Base-by-base conservation (phyloP, 2,113 vertebrate genomes). In the Acinonyx jubatus region DNA sequence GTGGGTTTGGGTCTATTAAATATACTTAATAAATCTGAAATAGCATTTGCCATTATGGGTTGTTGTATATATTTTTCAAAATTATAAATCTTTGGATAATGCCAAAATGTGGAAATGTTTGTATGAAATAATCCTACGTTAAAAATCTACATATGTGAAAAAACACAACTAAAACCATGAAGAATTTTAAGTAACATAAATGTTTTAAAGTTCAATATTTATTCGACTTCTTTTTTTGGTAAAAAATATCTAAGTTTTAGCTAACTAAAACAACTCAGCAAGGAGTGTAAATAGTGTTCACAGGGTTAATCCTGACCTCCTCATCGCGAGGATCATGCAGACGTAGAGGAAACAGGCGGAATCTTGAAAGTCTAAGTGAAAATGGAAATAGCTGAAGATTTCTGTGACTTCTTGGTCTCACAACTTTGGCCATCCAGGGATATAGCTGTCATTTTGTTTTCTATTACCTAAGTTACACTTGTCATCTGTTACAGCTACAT, bases 401-500 rank as follows among this genome's bases (percentile, higher is more conserved):
- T 63, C 85, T 86, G 13, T 69, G 38, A 91, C 45, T 69, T 89
- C 41, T 90, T 52, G 33, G 0, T 73, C 41, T 94, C 48, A 52
- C 50, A 27, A 50, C 63, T 68, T 48, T 90, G 68, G 48, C 36
- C 78, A 71, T 45, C 38, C 76, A 61, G 78, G 61, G 48, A 88
- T 19, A 31, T 5, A 79, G 45, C 31, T 97, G 88, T 91, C 92
- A 74, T 55, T 92, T 92, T 76, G 82, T 89, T 96, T 96, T 85
- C 88, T 94, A 31, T 57, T 57, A 66, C 55, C 14, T 19, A 92
- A 83, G 82, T 84, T 66, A 65, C 45, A 61, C 94, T 73, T 97
- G 85, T 96, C 96, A 93, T 94, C 88, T 93, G 85, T 83, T 89
- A 93, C n/a, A 63, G 65, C 94, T 83, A 82, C 85, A 94, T 82